A percentile compares a stretch with the other conserved stretches of the same genome.
Conservation (phyloP, 1,140 invertebrate species). For the Maconellicoccus hirsutus region DNA sequence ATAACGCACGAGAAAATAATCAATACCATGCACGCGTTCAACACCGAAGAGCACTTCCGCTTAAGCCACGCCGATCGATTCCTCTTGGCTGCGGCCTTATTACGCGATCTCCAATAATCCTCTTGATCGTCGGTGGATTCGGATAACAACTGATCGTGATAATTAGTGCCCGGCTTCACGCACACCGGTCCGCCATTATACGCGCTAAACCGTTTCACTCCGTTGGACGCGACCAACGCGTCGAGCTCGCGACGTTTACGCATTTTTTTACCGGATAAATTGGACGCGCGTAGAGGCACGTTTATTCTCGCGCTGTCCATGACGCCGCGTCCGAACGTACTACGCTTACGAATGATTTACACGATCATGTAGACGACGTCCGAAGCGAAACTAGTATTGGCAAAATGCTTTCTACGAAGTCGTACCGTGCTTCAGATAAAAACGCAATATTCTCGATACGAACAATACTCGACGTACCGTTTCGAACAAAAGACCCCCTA, state of each 20-base stretch:
- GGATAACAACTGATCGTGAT: constrained; percentile 37
- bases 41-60: constrained; percentile 37
- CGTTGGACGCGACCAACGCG: constrained; percentile 35
- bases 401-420: no score
- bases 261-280: constrained; percentile 39
- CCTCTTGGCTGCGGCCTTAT: constrained; percentile 18
- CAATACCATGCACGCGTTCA: constrained; percentile 46
- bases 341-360: background rate
- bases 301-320: constrained; percentile 22
- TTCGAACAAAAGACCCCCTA: no score
- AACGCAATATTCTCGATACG: no score
- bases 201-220: constrained; percentile 30
- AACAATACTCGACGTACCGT: no score
- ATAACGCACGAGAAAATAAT: constrained; percentile 50
- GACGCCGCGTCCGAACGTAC: background rate
- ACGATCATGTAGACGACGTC: background rate
- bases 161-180: constrained; percentile 40
- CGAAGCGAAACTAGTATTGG: no score
- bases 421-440: no score
- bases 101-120: constrained; percentile 35
- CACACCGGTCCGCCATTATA: constrained; percentile 43
- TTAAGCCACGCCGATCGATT: constrained; percentile 32
- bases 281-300: constrained; percentile 29
- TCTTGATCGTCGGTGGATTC: constrained; percentile 39
- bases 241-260: constrained; percentile 43